phyloP scores from a whole-genome alignment of 2,888 invertebrate genomes.

The Acanthococcus lagerstroemiae region DNA sequence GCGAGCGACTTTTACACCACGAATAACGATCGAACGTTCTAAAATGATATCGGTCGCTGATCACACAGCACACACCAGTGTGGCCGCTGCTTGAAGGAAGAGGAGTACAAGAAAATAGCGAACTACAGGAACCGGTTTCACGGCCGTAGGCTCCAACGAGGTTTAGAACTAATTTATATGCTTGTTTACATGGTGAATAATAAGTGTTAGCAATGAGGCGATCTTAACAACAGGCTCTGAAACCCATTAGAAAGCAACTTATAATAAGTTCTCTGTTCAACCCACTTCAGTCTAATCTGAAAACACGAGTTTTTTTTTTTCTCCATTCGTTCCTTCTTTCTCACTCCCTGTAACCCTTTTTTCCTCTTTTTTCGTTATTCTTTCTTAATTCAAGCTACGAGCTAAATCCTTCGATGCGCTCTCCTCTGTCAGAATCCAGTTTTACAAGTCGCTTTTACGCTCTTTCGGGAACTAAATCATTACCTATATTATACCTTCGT shows the following conservation, averaged over 20 bases:
- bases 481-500: not conserved
- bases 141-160: conserved; percentile 24
- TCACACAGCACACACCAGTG: too few relatives aligned
- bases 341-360: not conserved
- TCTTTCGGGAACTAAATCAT: conserved; percentile 4
- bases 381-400: conserved; percentile 8
- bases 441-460: conserved; percentile 21
- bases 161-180: conserved; percentile 28
- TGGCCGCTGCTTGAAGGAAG: conserved; percentile 1
- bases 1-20: too few relatives aligned
- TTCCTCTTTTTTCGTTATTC: too few relatives aligned
- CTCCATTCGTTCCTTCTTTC: not conserved
- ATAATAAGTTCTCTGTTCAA: conserved; percentile 25
- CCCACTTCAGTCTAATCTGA: conserved; percentile 25
- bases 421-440: conserved; percentile 21
- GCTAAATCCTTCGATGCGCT: conserved; percentile 11
- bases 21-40: too few relatives aligned
- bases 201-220: conserved; percentile 28
- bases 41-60: too few relatives aligned
- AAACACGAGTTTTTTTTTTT: conserved; percentile 12
- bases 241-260: conserved; percentile 30
- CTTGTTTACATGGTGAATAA: conserved; percentile 30
- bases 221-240: conserved; percentile 26
- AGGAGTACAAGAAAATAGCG: conserved; percentile 19
- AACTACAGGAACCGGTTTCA: conserved; percentile 24